Base-by-base conservation (phyloP, 2,888 invertebrate species). In the Mimas tiliae region DNA sequence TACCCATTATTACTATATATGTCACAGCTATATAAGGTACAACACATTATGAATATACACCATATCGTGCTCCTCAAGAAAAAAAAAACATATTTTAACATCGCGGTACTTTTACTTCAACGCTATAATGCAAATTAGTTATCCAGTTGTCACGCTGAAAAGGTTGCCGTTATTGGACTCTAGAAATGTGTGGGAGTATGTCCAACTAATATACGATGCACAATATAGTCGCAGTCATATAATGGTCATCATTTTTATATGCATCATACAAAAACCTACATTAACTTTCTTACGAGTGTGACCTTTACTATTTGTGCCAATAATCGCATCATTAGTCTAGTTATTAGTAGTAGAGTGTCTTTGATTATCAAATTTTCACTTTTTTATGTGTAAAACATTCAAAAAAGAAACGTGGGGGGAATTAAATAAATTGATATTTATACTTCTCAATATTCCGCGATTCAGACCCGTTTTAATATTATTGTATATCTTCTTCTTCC, bases 91-190 rank as follows among this genome's bases (percentile, higher is more conserved):
- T 21, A 34, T 42, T 50, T 47, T 52, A 52, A 42, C 33, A 21
- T 42, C 42, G n/a, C 27, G 19, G 51, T 34, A 27, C 33, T 65
- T 65, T 62, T 47, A 53, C 53, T 53, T 53, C 66, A 47, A 64
- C 52, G 47, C 42, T 50, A 65, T 64, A 67, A 69, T 69, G 68
- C 38, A 69, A 69, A 68, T 68, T 53, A 53, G 62, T 47, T 62
- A 65, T 66, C 45, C 58, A 52, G 45, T 62, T 71, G 48, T 68
- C 64, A 55, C 51, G 58, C 58, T 69, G 66, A 69, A 69, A 66
- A 68, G 53, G 64, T 63, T 67, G 62, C 48, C 21, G 27, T 9
- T n/a, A n/a, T n/a, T 64, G 47, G 66, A 64, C 47, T 45, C 52
- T 9, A 47, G 58, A 48, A n/a, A 38, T 62, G 47, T 27, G 55